phyloP scores from a whole-genome alignment of 2,888 invertebrate genomes.

The Drosophila phalerata region DNA sequence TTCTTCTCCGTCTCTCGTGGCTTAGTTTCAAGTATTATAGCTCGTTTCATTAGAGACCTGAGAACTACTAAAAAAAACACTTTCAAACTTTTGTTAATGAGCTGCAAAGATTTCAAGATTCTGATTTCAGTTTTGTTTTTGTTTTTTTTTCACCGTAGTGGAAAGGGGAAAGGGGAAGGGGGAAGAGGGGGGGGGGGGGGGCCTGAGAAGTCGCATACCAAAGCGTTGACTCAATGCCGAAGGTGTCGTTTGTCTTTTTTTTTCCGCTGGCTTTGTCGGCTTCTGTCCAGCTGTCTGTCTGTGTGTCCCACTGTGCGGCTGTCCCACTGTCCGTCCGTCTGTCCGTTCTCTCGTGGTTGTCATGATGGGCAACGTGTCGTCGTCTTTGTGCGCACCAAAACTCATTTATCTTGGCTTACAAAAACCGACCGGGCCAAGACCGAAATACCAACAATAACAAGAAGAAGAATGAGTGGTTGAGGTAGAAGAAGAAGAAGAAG shows the following conservation, averaged over 20 bases:
- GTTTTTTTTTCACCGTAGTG: too few species aligned
- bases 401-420: slow-evolving; percentile 82
- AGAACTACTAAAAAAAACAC: slow-evolving; percentile 48
- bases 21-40: slow-evolving; percentile 21
- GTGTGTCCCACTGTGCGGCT: slow-evolving; percentile 4
- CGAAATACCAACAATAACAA: slow-evolving; percentile 34
- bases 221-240: slow-evolving; percentile 77
- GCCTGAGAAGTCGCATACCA: slow-evolving; percentile 60
- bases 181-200: neutral
- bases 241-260: slow-evolving; percentile 79
- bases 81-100: slow-evolving; percentile 50
- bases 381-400: slow-evolving; percentile 81
- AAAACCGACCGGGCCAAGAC: slow-evolving; percentile 35
- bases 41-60: slow-evolving; percentile 23
- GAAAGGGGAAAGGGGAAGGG: neutral
- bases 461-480: neutral
- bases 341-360: slow-evolving; percentile 40
- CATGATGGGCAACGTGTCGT: slow-evolving; percentile 76
- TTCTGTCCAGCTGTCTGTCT: slow-evolving; percentile 34
- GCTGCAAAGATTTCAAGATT: slow-evolving; percentile 27
- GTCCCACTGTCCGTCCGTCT: slow-evolving; percentile 5
- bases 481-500: neutral
- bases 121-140: neutral
- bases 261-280: slow-evolving; percentile 74
- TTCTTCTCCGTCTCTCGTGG: neutral